phyloP scores from a whole-genome alignment of 64 coral and sea anemone genomes.

The Montipora efflorescens region DNA sequence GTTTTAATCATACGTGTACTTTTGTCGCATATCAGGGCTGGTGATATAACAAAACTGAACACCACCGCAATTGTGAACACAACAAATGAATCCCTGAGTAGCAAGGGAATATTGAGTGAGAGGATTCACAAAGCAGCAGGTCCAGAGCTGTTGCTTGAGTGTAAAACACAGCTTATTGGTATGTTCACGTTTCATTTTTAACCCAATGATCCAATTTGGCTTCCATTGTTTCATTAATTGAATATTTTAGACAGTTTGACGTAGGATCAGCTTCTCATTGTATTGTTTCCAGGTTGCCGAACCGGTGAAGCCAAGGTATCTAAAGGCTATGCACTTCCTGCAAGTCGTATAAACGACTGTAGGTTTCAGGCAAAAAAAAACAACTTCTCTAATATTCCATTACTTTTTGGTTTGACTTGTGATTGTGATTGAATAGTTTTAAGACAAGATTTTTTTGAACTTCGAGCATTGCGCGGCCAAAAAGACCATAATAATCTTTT shows the following conservation, averaged over 20 bases:
- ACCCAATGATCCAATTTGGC: no score
- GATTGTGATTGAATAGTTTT: no score
- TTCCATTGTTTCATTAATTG: no score
- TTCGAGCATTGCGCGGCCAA: no score
- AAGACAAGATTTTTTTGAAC: no score
- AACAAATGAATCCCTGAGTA: slow-evolving; percentile 92
- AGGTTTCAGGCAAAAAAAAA: no score
- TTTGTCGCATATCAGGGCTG: slow-evolving; percentile 69
- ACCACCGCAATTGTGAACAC: slow-evolving; percentile 92
- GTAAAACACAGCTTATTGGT: slow-evolving; percentile 91
- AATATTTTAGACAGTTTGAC: not conserved
- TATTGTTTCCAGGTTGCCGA: slow-evolving; percentile 55
- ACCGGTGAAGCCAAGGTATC: slow-evolving; percentile 86
- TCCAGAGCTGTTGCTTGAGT: slow-evolving; percentile 80
- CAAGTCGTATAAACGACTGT: slow-evolving; percentile 60
- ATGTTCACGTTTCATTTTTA: not conserved
- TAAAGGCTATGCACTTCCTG: slow-evolving; percentile 66
- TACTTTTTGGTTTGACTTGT: no score
- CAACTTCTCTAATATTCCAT: no score
- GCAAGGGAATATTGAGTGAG: slow-evolving; percentile 75
- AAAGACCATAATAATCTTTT: no score
- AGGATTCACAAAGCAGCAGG: slow-evolving; percentile 83
- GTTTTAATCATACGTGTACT: no score
- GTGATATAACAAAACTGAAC: slow-evolving; percentile 88
- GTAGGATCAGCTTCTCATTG: not conserved